Base-by-base conservation (phyloP, 2,113 vertebrate species). In the Aptenodytes forsteri region DNA sequence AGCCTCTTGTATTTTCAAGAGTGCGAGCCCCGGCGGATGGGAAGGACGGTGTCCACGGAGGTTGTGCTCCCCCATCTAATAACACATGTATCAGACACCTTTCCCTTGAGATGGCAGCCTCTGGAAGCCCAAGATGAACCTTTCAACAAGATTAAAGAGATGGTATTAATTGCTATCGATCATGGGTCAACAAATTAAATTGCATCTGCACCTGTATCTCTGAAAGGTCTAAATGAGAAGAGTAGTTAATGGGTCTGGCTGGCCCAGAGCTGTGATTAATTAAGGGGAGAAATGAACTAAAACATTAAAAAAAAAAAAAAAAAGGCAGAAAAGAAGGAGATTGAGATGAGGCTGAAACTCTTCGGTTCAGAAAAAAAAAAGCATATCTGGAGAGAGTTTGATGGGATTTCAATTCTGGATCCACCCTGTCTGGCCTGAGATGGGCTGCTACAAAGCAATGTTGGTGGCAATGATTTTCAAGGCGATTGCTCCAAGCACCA, bases 111-210 rank as follows among this genome's bases (percentile, higher is more conserved):
- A 97, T 84, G 70, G 94, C 97, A 97, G 95, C 56, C 95, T 91
- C 96, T 96, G 90, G 97, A 95, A 98, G 98, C 98, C 98, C 98
- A 98, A 98, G 98, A 98, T 64, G 82, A 98, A 96, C 97, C 98
- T 99, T 99, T 99, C 98, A 99, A 90, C 97, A 98, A 99, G 99
- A 99, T 99, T 99, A 99, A 99, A 98, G 98, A 98, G 98, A 98
- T 98, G 98, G 98, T 98, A 99, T 99, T 99, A 99, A 99, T 99
- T 99, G 99, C 98, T 99, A 99, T 99, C 91, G 99, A 99, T 99
- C 99, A 98, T 84, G 81, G 98, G 98, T 99, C 98, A 99, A 98
- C 98, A 99, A 99, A 99, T 99, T 99, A 99, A 99, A 99, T 99
- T 99, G 98, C 98, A 98, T 99, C 98, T 98, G 98, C 98, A 98